A percentile compares a stretch with the other conserved stretches of the same genome.
phyloP scores from a whole-genome alignment of 2,888 invertebrate species.

The Heterodera filipjevi region DNA sequence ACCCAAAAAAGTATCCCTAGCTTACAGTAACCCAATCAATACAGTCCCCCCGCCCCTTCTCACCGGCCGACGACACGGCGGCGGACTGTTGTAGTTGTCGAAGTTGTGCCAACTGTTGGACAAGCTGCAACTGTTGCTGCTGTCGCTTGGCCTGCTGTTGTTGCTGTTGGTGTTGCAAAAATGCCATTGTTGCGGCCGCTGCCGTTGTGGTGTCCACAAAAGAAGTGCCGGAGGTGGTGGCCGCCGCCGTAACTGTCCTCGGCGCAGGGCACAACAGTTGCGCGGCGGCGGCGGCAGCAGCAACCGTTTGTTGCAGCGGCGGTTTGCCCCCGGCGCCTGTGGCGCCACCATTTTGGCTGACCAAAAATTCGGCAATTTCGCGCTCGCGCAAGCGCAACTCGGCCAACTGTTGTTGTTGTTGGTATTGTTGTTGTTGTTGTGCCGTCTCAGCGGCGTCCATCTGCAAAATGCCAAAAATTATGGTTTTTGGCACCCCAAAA shows the following conservation, averaged over 20 bases:
- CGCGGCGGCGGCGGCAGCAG: neutral
- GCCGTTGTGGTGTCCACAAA: neutral
- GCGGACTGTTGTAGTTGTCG: neutral
- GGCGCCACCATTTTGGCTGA: neutral
- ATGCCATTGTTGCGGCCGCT: neutral
- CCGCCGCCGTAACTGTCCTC: neutral
- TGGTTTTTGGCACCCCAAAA: too few relatives aligned
- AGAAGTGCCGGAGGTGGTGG: too few relatives aligned
- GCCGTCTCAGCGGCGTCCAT: neutral
- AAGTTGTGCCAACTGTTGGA: constrained; percentile 5
- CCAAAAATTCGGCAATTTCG: constrained; percentile 7
- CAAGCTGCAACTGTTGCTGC: constrained; percentile 5
- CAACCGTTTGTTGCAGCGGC: neutral
- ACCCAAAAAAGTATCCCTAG: too few relatives aligned
- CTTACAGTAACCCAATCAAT: neutral
- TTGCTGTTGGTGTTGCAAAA: constrained; percentile 2
- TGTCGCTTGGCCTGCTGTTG: neutral
- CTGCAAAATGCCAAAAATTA: neutral
- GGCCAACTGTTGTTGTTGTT: neutral
- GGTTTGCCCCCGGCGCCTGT: neutral
- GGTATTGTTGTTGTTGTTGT: neutral
- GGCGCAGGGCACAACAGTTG: neutral
- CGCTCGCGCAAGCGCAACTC: neutral
- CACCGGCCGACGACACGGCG: neutral
- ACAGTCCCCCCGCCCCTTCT: neutral